Evolutionary conservation across 1,140 invertebrate genomes (phyloP), one percentile per base, ranked within the genome.

Genomic region (Anastrepha obliqua): DNA sequence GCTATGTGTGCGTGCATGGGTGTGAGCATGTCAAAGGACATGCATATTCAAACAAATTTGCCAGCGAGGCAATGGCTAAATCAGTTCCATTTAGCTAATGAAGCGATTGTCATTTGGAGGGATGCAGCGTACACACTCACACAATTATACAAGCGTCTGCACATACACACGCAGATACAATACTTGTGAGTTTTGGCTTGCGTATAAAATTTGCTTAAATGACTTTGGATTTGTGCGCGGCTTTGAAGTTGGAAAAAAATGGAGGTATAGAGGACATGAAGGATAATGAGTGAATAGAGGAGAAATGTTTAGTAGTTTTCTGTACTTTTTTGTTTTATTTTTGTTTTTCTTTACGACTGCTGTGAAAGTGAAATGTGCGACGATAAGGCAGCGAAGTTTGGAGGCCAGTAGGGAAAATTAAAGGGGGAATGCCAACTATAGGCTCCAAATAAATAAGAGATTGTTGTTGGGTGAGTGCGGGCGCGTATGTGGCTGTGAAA

Each of bases 1-100:
- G 51, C 51, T 11, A 8, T 55, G 11, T 55, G 11, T 55, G 2
- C 2, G 51, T 55, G 51, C 51, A 55, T 55, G 51, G 51, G 51
- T 55, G 6, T 55, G 6, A 29, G 64, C 29, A 8, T 8, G 20
- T 20, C 64, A 65, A 65, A 65, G 64, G 29, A 70, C 15, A 70
- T 70, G 42, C 67, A 70, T 70, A 47, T 17, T 44, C 67, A 70
- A 70, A 44, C 39, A 29, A 44, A 70, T 42, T 44, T 70, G 7
- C 42, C 42, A 70, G 39, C 67, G 67, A 11, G 3, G 67, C 67
- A 44, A 44, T 44, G 67, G 5, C 67, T 70, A 70, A 70, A 70
- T 70, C 67, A 42, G 42, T 44, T 70, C 39, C 67, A 70, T 70
- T 70, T 70, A 17, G 67, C 67, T 70, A 70, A 70, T 70, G 67